Evolutionary conservation across 2,888 invertebrate species (phyloP).

Genomic region (Eupeodes luniger): DNA sequence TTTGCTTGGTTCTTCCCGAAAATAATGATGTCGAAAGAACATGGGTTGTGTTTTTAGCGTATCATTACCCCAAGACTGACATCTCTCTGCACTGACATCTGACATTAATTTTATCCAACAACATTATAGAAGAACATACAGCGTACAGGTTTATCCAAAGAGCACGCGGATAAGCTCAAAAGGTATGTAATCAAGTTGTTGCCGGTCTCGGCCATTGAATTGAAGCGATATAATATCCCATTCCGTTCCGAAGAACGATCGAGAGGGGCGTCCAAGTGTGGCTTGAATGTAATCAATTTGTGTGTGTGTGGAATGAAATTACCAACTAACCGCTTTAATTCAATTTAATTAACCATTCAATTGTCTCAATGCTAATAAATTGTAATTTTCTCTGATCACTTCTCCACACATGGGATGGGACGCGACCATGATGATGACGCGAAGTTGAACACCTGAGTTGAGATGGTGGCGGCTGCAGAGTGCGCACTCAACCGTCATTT

Average conservation of each 20-base stretch:
- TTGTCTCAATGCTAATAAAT: constrained; percentile 70
- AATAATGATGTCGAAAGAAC: constrained; percentile 68
- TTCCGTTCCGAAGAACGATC: neutral
- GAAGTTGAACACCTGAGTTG: constrained; percentile 60
- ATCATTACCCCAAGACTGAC: constrained; percentile 65
- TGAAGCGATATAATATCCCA: neutral
- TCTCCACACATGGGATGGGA: neutral
- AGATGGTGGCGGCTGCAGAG: constrained; percentile 18
- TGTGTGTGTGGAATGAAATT: constrained; percentile 60
- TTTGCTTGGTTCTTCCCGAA: constrained; percentile 38
- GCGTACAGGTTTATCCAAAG: constrained; percentile 29
- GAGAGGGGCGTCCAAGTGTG: constrained; percentile 17
- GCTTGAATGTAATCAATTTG: constrained; percentile 63
- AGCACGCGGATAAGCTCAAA: constrained; percentile 10
- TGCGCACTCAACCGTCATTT: constrained; percentile 41
- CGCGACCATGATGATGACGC: constrained; percentile 1
- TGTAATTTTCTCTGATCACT: constrained; percentile 50
- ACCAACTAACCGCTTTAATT: constrained; percentile 63
- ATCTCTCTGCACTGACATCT: constrained; percentile 67
- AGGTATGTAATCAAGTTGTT: constrained; percentile 23
- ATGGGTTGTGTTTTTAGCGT: constrained; percentile 56
- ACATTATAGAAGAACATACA: neutral
- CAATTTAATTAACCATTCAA: constrained; percentile 73
- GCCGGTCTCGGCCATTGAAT: neutral
- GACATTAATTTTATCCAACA: constrained; percentile 71